Evolutionary conservation across 35 echinoderm and acorn worm genomes (phyloP).

Genomic region (Ophioderma brevispina): DNA sequence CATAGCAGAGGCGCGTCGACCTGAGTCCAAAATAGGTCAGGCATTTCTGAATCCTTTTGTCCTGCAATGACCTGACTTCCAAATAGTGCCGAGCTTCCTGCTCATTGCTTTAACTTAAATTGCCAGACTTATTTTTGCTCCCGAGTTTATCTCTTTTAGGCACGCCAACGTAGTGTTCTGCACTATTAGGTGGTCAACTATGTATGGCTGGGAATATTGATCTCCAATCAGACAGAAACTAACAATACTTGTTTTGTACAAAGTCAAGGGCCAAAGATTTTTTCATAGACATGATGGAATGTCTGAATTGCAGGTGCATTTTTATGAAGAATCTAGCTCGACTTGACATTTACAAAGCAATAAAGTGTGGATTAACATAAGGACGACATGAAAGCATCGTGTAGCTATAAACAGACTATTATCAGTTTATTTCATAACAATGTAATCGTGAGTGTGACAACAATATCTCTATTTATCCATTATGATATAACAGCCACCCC

Average conservation of each 20-base stretch:
- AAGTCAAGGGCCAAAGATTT: neutral
- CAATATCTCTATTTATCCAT: neutral
- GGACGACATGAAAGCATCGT: neutral
- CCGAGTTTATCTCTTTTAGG: neutral
- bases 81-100: neutral
- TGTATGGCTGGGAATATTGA: neutral
- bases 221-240: slow-evolving; percentile 1
- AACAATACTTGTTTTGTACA: slow-evolving; percentile 2
- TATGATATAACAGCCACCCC: neutral
- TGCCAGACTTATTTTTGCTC: neutral
- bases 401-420: neutral
- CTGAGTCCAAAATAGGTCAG: slow-evolving; percentile 21
- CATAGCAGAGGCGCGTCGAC: slow-evolving; percentile 26
- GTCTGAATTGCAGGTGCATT: neutral
- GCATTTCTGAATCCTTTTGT: slow-evolving; percentile 37
- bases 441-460: neutral
- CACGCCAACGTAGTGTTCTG: neutral
- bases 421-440: neutral
- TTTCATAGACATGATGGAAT: neutral
- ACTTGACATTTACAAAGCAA: neutral
- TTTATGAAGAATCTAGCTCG: neutral
- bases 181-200: neutral
- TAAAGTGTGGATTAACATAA: neutral
- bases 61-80: slow-evolving; percentile 33
- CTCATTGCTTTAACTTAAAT: neutral